Percentiles rank a stretch among this genome's conserved stretches.
phyloP scores from a whole-genome alignment of 2,888 invertebrate species.

The Drosophila trichaetosa region DNA sequence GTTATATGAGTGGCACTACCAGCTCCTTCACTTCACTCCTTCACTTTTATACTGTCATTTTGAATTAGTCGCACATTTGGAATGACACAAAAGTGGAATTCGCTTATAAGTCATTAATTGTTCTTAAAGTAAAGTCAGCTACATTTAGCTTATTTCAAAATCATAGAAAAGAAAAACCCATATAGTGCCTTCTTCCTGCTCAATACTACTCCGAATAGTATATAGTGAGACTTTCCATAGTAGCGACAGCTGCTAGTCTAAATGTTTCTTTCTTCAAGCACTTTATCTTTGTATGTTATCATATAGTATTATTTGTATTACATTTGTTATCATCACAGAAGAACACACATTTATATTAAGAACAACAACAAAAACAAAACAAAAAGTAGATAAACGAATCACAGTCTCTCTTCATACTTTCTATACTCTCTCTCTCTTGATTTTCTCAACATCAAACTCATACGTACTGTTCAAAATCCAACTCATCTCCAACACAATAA shows the following conservation, averaged over 20 bases:
- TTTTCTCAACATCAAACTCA: conserved; percentile 49
- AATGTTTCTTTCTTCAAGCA: conserved; percentile 2
- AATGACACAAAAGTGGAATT: conserved; percentile 17
- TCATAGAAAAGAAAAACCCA: neutral
- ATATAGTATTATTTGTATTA: conserved; percentile 24
- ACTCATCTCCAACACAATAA: conserved; percentile 41
- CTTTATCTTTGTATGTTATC: conserved; percentile 17
- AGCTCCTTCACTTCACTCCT: neutral
- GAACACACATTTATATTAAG: conserved; percentile 10
- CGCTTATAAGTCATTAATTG: neutral
- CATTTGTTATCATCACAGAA: conserved; percentile 17
- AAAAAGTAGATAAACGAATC: conserved; percentile 15
- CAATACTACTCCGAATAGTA: neutral
- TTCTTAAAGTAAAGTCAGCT: conserved; percentile 20
- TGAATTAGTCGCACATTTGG: neutral
- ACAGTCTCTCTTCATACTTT: conserved; percentile 40
- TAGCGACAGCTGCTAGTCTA: conserved; percentile 16
- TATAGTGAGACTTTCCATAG: neutral
- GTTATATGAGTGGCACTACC: neutral
- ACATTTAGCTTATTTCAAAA: conserved; percentile 6
- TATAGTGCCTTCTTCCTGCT: conserved; percentile 39
- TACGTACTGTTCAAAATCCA: conserved; percentile 34
- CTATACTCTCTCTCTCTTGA: conserved; percentile 57
- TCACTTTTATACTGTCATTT: neutral
- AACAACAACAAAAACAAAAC: neutral